A percentile compares a stretch with the other conserved stretches of the same genome.
Evolutionary conservation across 2,113 vertebrate genomes (phyloP).

Genomic region (Paedocypris sp.): DNA sequence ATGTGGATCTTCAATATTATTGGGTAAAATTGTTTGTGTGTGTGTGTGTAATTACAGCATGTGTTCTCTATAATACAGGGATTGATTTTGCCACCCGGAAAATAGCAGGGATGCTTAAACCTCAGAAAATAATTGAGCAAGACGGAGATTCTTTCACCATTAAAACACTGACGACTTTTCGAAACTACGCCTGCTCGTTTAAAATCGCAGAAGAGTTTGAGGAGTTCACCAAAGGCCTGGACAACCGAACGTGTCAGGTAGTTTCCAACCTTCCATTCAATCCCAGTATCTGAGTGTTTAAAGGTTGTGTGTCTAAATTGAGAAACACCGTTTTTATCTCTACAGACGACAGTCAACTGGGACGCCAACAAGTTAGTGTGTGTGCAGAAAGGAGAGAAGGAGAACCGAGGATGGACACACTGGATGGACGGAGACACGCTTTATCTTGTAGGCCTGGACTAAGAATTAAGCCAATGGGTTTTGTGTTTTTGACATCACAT

Average conservation of each 20-base stretch:
- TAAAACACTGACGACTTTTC: slow-evolving; percentile 66
- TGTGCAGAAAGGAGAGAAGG: slow-evolving; percentile 76
- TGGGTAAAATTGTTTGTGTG: background rate
- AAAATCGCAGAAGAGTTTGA: slow-evolving; percentile 72
- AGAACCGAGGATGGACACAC: slow-evolving; percentile 75
- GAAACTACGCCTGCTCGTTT: slow-evolving; percentile 64
- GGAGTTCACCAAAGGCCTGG: slow-evolving; percentile 78
- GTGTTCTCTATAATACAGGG: slow-evolving; percentile 48
- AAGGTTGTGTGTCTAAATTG: background rate
- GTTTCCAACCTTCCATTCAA: too few relatives aligned
- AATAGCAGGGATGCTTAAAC: slow-evolving; percentile 72
- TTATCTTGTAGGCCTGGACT: slow-evolving; percentile 62
- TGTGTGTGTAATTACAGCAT: background rate
- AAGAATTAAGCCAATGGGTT: background rate
- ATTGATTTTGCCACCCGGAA: slow-evolving; percentile 80
- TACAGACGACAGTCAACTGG: slow-evolving; percentile 71
- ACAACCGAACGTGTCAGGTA: slow-evolving; percentile 77
- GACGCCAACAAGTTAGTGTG: slow-evolving; percentile 70
- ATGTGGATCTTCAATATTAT: too few relatives aligned
- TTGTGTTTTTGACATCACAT: background rate
- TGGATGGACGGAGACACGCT: slow-evolving; percentile 77
- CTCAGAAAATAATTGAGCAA: slow-evolving; percentile 81
- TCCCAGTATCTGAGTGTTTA: too few relatives aligned
- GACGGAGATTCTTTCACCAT: slow-evolving; percentile 68
- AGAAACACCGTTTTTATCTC: background rate